Evolutionary conservation across 2,797 vertebrate species (phyloP), one percentile per base, ranked within the genome.

Genomic region (Poecilia gillii): DNA sequence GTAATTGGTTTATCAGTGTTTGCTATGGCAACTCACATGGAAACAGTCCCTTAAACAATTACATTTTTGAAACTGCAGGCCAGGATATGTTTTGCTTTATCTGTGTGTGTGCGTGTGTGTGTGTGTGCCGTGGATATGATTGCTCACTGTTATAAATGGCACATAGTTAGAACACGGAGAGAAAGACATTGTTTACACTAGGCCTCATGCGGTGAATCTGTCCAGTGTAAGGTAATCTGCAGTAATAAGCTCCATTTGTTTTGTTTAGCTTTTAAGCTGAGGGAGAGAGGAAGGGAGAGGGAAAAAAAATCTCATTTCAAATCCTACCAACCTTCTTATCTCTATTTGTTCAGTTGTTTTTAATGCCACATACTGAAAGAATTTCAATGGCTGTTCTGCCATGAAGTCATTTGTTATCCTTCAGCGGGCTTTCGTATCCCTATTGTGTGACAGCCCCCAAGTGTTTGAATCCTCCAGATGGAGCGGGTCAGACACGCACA

Each of bases 341-440:
- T 99, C 96, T 99, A 97, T 99, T 99, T 99, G 98, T 97, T 99
- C 98, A 99, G 98, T 99, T 99, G 98, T 98, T 99, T 99, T 99
- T 98, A 99, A 98, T 99, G 98, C 98, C 97, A 98, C 97, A 96
- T 97, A 97, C 97, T 98, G 97, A 98, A 99, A 98, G 97, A 98
- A 99, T 99, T 99, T 99, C 97, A 99, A 98, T 98, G 97, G 98
- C 97, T 96, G 97, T 97, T 98, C 97, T 96, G 96, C 97, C 97
- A 98, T 99, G 98, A 98, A 99, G 97, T 99, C 98, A 99, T 99
- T 99, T 99, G 98, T 99, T 99, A 99, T 98, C 97, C 97, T 99
- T 97, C 96, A 97, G 97, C 96, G 94, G 96, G 97, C 97, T 97
- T 97, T 97, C 96, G 97, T 97, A 96, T 97, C 97, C 97, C 97